Conservation (phyloP, 2,888 invertebrate species). For the Dorcus hopei region DNA sequence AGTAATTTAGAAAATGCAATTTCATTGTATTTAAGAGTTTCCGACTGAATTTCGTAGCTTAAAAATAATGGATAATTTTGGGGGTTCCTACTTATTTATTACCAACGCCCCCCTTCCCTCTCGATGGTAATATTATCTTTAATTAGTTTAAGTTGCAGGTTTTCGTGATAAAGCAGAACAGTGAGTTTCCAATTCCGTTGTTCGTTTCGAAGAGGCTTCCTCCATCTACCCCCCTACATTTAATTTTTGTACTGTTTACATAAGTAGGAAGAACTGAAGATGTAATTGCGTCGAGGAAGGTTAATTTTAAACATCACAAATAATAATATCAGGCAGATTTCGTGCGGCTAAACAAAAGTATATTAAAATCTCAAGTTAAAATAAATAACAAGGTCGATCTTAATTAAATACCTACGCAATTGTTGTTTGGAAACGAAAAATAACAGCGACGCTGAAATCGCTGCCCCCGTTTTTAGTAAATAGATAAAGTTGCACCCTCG, state of each 20-base stretch:
- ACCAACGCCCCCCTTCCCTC: too few relatives aligned
- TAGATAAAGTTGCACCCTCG: slow-evolving; percentile 34
- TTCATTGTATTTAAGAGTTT: slow-evolving; percentile 10
- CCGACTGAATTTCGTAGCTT: background rate
- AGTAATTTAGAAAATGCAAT: slow-evolving; percentile 12
- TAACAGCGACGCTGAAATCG: slow-evolving; percentile 28
- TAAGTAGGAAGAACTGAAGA: background rate
- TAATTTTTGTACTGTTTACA: background rate
- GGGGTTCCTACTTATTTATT: too few relatives aligned
- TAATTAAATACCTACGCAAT: background rate
- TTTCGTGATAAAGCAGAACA: background rate
- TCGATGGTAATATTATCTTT: background rate
- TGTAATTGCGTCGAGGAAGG: background rate
- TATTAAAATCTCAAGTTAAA: background rate
- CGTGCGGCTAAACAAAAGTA: background rate
- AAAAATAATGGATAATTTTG: too few relatives aligned
- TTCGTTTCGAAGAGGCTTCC: too few relatives aligned
- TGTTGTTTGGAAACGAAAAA: slow-evolving; percentile 15
- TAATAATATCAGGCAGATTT: background rate
- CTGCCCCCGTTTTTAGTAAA: slow-evolving; percentile 31
- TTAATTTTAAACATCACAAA: background rate
- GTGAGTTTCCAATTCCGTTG: background rate
- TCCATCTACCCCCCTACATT: background rate
- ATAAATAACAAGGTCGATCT: background rate
- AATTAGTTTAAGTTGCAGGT: background rate